These are phyloP conservation scores for Euwallacea fornicatus DNA, from an alignment of 1,140 invertebrate genomes.

Conservation along the genomic window DNA sequence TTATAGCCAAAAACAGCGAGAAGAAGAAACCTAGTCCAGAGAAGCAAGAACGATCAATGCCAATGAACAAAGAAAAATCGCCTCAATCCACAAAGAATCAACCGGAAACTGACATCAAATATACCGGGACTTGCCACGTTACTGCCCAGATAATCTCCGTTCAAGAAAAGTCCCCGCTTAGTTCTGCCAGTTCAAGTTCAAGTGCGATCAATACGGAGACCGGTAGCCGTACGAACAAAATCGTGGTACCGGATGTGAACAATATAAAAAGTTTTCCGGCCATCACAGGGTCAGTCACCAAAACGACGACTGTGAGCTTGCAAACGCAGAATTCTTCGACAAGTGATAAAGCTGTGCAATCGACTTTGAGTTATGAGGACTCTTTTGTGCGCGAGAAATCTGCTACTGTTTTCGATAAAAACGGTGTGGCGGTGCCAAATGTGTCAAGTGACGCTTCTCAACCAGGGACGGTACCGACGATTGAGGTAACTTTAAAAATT, in stretches of 20 bases:
- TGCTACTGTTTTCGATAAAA: not conserved
- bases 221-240: constrained; percentile 10
- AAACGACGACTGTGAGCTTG: constrained; percentile 2
- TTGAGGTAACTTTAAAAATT: too few relatives aligned
- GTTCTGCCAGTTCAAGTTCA: constrained; percentile 5
- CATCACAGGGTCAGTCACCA: constrained; percentile 29
- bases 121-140: not conserved
- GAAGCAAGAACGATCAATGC: constrained; percentile 17
- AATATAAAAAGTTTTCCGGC: constrained; percentile 45
- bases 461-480: too few relatives aligned
- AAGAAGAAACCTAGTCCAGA: constrained; percentile 33
- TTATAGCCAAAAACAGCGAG: constrained; percentile 37
- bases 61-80: constrained; percentile 31
- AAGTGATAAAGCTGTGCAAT: constrained; percentile 36
- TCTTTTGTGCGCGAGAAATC: constrained; percentile 25
- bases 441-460: too few relatives aligned
- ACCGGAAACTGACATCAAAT: constrained; percentile 14
- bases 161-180: not conserved
- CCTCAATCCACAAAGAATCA: constrained; percentile 9
- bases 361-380: constrained; percentile 28
- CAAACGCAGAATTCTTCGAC: not conserved
- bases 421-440: too few relatives aligned
- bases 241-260: constrained; percentile 41
- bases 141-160: not conserved
- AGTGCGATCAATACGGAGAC: not conserved